Base-by-base conservation (phyloP, 2,113 vertebrate species). In the Apaloderma vittatum region DNA sequence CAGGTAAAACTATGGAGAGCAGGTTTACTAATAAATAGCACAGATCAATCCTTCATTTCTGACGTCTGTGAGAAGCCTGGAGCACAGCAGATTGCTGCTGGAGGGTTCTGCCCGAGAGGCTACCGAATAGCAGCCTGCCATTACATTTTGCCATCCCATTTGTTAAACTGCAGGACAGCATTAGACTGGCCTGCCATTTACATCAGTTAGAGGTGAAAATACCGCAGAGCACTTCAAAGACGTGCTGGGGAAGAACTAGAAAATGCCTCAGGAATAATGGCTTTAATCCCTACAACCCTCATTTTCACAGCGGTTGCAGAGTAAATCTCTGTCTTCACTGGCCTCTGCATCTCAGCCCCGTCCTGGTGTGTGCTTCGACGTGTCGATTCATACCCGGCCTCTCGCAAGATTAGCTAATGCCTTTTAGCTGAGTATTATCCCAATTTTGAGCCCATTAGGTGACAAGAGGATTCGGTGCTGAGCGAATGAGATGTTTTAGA, bases 251-350 rank as follows among this genome's bases (percentile, higher is more conserved):
- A 49, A 54, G 91, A 79, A 57, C 61, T 55, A 76, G 88, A 86
- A 96, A 97, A 93, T 90, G 88, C 93, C 76, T 92, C 1, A 0
- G 82, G 84, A 93, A 81, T 93, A 93, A 96, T 75, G 94, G 81
- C 87, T 75, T 92, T 77, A n/a, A n/a, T n/a, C 49, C 75, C 86
- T 21, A 34, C 84, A 70, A 3, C 72, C 81, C 66, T 96, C 89
- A 97, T 97, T 97, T 96, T 96, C 94, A 58, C 95, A 93, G 96
- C 61, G 79, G 93, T 13, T 55, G 83, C 84, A 45, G 81, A 92
- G 84, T 37, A 91, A 97, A 96, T 71, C 94, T 37, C 52, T 46
- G 72, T 65, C 93, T 83, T 70, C 6, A 1, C 55, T 16, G 77
- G 75, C 45, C 82, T 70, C 24, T 8, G 22, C 16, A 1, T 27